Evolutionary conservation across 2,888 invertebrate species (phyloP).

Genomic region (Drosophila subquinaria): DNA sequence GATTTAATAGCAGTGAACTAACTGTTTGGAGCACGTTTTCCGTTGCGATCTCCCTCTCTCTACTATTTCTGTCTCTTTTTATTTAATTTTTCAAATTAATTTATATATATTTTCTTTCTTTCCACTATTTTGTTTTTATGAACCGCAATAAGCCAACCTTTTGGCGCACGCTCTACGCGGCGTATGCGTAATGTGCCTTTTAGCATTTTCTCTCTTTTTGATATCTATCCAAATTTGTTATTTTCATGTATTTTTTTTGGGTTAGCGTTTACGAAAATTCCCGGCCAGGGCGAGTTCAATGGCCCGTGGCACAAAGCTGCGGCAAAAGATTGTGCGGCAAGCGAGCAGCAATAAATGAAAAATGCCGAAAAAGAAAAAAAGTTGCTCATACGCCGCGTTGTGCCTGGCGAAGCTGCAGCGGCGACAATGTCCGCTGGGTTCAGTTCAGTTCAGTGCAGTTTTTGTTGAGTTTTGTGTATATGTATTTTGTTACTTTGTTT

Average conservation of each 20-base stretch:
- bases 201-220: not conserved
- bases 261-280: not conserved
- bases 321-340: constrained; percentile 51
- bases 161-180: constrained; percentile 4
- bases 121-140: not conserved
- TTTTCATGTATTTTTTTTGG: not conserved
- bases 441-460: constrained; percentile 39
- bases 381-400: constrained; percentile 59
- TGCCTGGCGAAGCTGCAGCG: constrained; percentile 28
- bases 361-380: constrained; percentile 60
- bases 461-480: constrained; percentile 16
- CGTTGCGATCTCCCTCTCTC: not conserved
- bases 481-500: constrained; percentile 1
- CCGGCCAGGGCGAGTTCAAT: constrained; percentile 42
- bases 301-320: constrained; percentile 43
- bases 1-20: constrained; percentile 2
- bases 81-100: not conserved
- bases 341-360: constrained; percentile 64
- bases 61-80: not conserved
- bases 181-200: constrained; percentile 34
- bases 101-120: not conserved
- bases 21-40: constrained; percentile 2
- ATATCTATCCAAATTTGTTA: not conserved
- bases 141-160: constrained; percentile 11
- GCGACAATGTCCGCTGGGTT: constrained; percentile 63